phyloP scores from a whole-genome alignment of 37 sponge, comb jelly and placozoan species.

The Aphrocallistes beatrix region DNA sequence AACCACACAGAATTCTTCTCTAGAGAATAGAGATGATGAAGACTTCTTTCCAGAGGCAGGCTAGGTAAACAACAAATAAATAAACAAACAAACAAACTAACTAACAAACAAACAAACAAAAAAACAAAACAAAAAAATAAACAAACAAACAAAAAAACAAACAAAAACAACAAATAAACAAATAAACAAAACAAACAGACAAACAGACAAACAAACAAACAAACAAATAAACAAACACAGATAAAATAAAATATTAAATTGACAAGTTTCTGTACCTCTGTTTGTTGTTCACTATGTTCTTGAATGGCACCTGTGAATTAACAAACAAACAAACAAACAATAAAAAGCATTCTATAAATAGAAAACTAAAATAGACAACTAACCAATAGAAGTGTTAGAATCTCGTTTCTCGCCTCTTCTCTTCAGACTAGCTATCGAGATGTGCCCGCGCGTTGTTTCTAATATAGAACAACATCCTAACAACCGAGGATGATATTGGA shows the following conservation, averaged over 20 bases:
- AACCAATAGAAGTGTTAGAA: background rate
- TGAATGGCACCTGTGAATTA: background rate
- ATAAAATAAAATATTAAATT: too few relatives aligned
- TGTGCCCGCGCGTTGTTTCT: background rate
- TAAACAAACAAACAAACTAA: background rate
- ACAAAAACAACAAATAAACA: background rate
- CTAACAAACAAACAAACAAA: background rate
- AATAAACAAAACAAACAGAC: background rate
- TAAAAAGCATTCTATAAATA: background rate
- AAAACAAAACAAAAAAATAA: background rate
- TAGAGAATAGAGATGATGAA: background rate
- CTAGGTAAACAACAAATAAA: slow-evolving; percentile 8
- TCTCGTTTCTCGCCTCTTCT: background rate
- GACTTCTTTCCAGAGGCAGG: background rate
- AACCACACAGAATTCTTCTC: background rate
- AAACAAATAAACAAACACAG: background rate
- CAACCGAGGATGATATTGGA: too few relatives aligned
- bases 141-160: background rate
- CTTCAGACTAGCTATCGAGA: background rate
- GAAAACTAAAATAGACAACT: background rate
- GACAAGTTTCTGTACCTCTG: too few relatives aligned
- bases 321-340: too few relatives aligned
- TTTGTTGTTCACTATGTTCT: too few relatives aligned
- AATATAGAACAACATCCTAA: background rate
- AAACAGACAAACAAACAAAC: background rate